Conservation (phyloP, 1,140 invertebrate species). For the fruit fly (Drosophila melanogaster) region DNA sequence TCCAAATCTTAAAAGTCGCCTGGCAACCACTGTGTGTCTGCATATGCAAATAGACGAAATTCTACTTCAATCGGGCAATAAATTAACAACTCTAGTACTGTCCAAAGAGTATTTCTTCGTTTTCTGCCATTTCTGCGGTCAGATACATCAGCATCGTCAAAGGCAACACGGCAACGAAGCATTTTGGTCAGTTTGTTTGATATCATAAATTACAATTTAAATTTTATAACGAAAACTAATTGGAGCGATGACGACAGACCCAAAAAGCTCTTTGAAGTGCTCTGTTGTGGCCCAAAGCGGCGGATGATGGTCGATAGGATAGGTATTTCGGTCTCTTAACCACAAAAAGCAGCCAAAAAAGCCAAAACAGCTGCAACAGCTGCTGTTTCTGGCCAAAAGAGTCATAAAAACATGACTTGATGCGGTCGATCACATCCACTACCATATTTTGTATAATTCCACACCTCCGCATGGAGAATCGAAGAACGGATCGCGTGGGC, state of each 20-base stretch:
- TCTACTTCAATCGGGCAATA: background rate
- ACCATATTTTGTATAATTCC: conserved; percentile 4
- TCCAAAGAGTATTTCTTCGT: conserved; percentile 8
- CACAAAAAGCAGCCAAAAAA: conserved; percentile 2
- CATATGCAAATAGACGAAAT: background rate
- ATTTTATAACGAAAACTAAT: conserved; percentile 57
- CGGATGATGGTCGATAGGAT: conserved; percentile 11
- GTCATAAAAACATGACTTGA: conserved; percentile 44
- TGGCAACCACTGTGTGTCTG: background rate
- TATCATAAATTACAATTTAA: conserved; percentile 54
- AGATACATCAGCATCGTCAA: background rate
- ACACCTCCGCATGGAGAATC: conserved; percentile 42
- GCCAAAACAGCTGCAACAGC: conserved; percentile 25
- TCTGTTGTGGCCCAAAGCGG: conserved; percentile 7
- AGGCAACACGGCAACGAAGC: background rate
- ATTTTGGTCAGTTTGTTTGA: conserved; percentile 24
- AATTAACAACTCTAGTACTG: conserved; percentile 10
- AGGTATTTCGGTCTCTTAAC: conserved; percentile 19
- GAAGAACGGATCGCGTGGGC: conserved; percentile 12
- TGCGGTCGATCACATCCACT: conserved; percentile 20
- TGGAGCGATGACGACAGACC: conserved; percentile 45
- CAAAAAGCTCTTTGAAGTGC: conserved; percentile 51
- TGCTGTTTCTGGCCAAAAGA: conserved; percentile 31
- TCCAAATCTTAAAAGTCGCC: background rate
- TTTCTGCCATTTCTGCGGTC: conserved; percentile 41